These are phyloP conservation scores for Octopus bimaculoides DNA, from an alignment of 1,140 invertebrate species.

Conservation along the genomic window DNA sequence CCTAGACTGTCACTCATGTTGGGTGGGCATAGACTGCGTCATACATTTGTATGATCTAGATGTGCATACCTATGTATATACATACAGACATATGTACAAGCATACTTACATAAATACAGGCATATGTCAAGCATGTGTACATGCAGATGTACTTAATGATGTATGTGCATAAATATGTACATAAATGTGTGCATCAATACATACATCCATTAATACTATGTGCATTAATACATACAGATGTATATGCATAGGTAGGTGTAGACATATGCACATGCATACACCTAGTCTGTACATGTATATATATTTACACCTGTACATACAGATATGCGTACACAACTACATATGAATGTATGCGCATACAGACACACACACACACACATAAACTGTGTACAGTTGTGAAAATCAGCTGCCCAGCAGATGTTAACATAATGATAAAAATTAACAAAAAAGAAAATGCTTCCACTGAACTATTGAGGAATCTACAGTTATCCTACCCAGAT, in stretches of 20 bases:
- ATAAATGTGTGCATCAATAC: background rate
- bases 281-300: background rate
- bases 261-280: background rate
- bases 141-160: background rate
- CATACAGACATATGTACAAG: background rate
- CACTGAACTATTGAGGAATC: no score
- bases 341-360: background rate
- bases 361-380: background rate
- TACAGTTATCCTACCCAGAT: no score
- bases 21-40: background rate
- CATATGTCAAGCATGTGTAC: background rate
- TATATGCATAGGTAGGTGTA: background rate
- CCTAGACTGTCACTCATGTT: background rate
- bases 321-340: background rate
- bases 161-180: background rate
- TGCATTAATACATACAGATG: background rate
- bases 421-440: no score
- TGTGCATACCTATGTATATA: background rate
- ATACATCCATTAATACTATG: background rate
- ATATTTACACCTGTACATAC: background rate
- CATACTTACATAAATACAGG: background rate
- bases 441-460: no score
- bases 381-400: no score
- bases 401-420: no score
- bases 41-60: background rate